Evolutionary conservation across 23 tunicate genomes (phyloP).

Genomic region (Oikopleura albicans): DNA sequence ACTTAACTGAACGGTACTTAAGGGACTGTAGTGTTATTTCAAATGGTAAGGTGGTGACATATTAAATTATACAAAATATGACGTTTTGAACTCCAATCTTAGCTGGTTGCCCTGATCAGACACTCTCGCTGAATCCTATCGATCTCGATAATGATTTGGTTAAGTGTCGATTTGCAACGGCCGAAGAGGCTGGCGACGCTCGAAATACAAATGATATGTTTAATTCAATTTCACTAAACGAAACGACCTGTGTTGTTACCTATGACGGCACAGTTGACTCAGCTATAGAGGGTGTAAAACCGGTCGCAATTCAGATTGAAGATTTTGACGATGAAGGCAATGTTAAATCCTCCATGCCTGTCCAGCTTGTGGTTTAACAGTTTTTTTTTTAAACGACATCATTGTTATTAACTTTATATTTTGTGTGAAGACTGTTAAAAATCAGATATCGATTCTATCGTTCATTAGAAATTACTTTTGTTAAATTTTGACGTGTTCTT

Average conservation of each 20-base stretch:
- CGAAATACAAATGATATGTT: not conserved
- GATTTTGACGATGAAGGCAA: not conserved
- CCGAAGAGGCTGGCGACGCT: not conserved
- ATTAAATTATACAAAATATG: no score
- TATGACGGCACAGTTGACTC: not conserved
- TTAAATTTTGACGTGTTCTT: no score
- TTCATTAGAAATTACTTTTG: no score
- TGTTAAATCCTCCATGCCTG: not conserved
- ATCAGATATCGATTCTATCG: no score
- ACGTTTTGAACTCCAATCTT: no score
- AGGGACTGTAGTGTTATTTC: no score
- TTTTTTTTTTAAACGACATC: no score
- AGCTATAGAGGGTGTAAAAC: not conserved
- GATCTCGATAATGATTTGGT: not conserved
- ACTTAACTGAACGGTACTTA: no score
- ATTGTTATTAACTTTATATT: no score
- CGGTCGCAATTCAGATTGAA: not conserved
- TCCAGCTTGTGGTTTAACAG: no score
- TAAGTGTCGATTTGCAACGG: not conserved
- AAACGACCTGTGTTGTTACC: not conserved
- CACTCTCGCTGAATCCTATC: not conserved
- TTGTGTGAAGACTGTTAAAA: no score
- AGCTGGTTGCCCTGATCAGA: not conserved
- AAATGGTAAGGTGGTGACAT: no score
- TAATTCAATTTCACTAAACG: not conserved